Evolutionary conservation across 2,113 vertebrate species (phyloP).

Genomic region (Cricetomys ansorgei): DNA sequence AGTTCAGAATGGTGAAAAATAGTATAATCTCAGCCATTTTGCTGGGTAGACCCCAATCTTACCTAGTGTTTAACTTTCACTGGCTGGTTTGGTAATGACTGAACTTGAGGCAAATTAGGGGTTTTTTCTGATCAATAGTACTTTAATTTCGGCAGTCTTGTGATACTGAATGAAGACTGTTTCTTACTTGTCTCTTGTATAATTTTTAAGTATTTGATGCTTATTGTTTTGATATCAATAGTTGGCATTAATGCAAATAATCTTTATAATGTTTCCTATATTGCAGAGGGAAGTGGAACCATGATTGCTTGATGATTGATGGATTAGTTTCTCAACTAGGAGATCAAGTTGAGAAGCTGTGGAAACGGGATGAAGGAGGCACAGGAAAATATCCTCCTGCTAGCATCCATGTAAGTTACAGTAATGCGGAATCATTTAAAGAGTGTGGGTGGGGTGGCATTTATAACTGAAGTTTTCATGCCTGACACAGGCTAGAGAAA

Average conservation of each 20-base stretch:
- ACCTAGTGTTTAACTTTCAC: neutral
- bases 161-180: neutral
- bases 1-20: neutral
- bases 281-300: slow-evolving; percentile 94
- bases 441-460: neutral
- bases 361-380: slow-evolving; percentile 94
- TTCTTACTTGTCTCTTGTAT: neutral
- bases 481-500: neutral
- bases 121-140: neutral
- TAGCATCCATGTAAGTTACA: slow-evolving; percentile 92
- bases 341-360: slow-evolving; percentile 89
- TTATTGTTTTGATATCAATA: slow-evolving; percentile 20
- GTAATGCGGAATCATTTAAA: neutral
- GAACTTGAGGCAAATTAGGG: neutral
- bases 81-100: neutral
- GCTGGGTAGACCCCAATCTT: neutral
- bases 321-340: slow-evolving; percentile 93
- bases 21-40: neutral
- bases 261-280: slow-evolving; percentile 20
- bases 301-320: slow-evolving; percentile 96
- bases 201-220: neutral
- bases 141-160: neutral
- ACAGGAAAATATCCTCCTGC: slow-evolving; percentile 96
- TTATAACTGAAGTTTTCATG: neutral
- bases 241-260: neutral